Base-by-base conservation (phyloP, 1,140 invertebrate species). In the Acyrthosiphon pisum region DNA sequence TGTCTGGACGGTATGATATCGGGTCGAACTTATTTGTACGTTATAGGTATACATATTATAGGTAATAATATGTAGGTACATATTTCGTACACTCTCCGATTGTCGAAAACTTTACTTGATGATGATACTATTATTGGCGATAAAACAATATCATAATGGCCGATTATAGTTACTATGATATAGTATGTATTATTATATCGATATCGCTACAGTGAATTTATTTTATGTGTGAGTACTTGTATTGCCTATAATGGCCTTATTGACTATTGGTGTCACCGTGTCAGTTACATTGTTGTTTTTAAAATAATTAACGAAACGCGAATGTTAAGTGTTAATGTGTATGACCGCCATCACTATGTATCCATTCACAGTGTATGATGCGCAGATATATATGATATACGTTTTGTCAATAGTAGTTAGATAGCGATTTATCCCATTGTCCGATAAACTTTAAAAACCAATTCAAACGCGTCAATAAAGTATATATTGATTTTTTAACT, bases 211-310 rank as follows among this genome's bases (percentile, higher is more conserved):
- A n/a, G 60, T 68, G 30, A 14, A n/a, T 68, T 68, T 68, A 68
- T 68, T 68, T n/a, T 68, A 68, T 68, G 60, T 68, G 60, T 18
- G 60, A n/a, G 8, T n/a, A 76, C 60, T 76, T 76, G 60, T 76
- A n/a, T 76, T 76, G 11, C n/a, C 60, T 35, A 60, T 60, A 35
- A 76, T 7, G 14, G 4, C 60, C 60, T 76, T 76, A n/a, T 76
- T 6, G n/a, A 76, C n/a, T 76, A 76, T 76, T 76, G 60, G 60
- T 76, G 60, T 76, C 60, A 76, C 60, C 30, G 60, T 76, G 60
- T 76, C 60, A 76, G 60, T 76, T n/a, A 6, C n/a, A 76, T n/a
- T 76, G 60, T 76, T n/a, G 60, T 76, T 76, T n/a, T 76, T 76
- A 30, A 76, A 76, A 76, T 76, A 35, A 76, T 76, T 20, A 76